Base-by-base conservation (phyloP, 1,140 invertebrate species). In the Patella vulgata region DNA sequence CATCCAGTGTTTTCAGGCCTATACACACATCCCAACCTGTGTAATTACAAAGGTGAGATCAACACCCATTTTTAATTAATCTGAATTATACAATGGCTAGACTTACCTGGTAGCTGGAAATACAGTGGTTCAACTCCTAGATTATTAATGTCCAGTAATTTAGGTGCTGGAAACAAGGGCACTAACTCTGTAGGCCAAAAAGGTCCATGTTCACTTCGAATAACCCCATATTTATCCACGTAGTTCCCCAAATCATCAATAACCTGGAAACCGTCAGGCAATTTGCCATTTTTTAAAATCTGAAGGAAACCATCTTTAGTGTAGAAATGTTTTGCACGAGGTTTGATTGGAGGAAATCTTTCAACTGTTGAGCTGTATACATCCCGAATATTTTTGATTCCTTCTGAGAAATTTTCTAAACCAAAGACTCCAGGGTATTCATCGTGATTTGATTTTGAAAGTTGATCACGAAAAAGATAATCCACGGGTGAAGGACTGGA, bases 111-210 rank as follows among this genome's bases (percentile, higher is more conserved):
- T 48, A 68, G 39, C n/a, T 63, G 67, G 31, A 60, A 59, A 33
- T 65, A 75, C 25, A 77, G 57, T 2, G 71, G 75, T 54, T 79
- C 77, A 23, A 54, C 17, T 11, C 64, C 47, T 19, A 66, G 19
- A 39, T 63, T 44, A 19, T 50, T 58, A 65, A 71, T 71, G 66
- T 70, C 77, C 31, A 58, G 44, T 59, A 77, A 78, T 27, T 66
- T 65, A 4, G 80, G 81, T 2, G 80, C 69, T 5, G 79, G 72
- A 70, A 71, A 78, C 17, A 80, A 58, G 0, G 81, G 81, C 4
- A 77, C 73, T 47, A 65, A 71, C 51, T 82, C 80, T 21, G 60
- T 43, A 2, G 82, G 82, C 82, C 82, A 83, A 57, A 82, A 83
- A 2, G 82, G 82, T 30, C 82, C 82, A 63, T 80, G 65, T 27